Evolutionary conservation across 2,113 vertebrate species (phyloP), one percentile per base, ranked within the genome.

Genomic region (Pantherophis guttatus): DNA sequence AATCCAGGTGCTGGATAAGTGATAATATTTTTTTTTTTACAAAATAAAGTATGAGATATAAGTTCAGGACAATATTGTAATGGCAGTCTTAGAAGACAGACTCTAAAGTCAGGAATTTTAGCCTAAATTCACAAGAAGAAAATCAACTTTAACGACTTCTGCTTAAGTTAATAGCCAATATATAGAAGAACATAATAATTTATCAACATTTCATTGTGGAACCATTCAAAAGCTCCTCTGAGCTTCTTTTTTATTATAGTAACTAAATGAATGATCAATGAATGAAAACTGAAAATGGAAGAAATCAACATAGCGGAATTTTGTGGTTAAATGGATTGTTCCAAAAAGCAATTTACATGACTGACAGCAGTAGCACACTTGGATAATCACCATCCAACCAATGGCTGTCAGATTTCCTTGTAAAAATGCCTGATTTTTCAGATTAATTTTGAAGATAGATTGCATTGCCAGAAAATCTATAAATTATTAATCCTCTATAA

Each of bases 271-370:
- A 96, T 96, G 13, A 8, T 10, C 48, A 70, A 95, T 11, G 65
- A 13, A 91, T 93, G 29, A 95, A 93, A 92, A 92, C 0, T 15
- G 87, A 62, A 92, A 87, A 9, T 91, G 54, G 70, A 57, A 90
- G 88, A 87, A 75, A 23, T 0, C n/a, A 24, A 53, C 17, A 5
- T 39, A 94, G 89, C 8, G 90, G 70, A 44, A n/a, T 53, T 94
- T 94, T 93, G 75, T 91, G 59, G 65, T 92, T 92, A 95, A 93
- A 95, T 90, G 90, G 96, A 93, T 86, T 92, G 81, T 91, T 92
- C 88, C 65, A 92, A 93, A 96, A 97, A 97, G 95, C 96, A 97
- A 97, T 97, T 95, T 96, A 94, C 81, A 87, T 93, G 95, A 52
- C 95, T 95, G 95, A 94, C 94, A 95, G 93, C 33, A 91, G 39